Conservation (phyloP, 2,113 vertebrate species). For the Sigmodon hispidus region DNA sequence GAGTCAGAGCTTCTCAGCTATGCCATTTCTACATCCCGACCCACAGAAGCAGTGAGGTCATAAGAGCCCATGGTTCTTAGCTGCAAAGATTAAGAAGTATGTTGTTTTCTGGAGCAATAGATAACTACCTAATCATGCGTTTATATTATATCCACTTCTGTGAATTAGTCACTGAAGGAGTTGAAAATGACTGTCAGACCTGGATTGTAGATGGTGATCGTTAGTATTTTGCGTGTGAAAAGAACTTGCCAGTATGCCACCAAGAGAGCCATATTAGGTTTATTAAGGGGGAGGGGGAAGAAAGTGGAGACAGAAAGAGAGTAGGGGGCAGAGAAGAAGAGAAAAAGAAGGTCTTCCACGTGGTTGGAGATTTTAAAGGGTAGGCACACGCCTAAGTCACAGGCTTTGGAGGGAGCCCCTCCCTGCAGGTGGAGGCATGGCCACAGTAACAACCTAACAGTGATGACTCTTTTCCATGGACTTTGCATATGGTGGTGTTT, state of each 20-base stretch:
- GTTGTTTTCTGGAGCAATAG: neutral
- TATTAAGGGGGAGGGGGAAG: no score
- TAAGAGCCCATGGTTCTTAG: neutral
- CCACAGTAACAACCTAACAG: no score
- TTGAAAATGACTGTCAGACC: neutral
- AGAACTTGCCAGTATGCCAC: no score
- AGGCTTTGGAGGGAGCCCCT: no score
- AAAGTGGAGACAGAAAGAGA: no score
- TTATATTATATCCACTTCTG: neutral
- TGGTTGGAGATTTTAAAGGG: no score
- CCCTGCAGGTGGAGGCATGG: no score
- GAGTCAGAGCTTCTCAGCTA: neutral
- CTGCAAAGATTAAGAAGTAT: neutral
- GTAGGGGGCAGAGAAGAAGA: no score
- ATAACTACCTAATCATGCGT: neutral
- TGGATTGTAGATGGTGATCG: neutral
- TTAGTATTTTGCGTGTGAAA: no score
- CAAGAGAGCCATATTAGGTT: no score
- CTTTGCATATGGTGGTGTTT: slow-evolving; percentile 44
- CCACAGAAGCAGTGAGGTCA: neutral
- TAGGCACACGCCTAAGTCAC: no score
- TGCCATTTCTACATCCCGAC: neutral
- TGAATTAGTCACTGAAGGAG: neutral
- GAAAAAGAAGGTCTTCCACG: no score
- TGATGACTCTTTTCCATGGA: slow-evolving; percentile 5